Evolutionary conservation across 92 coral and sea anemone species (phyloP), one percentile per base, ranked within the genome.

Genomic region (Chrysogorgia sp.): DNA sequence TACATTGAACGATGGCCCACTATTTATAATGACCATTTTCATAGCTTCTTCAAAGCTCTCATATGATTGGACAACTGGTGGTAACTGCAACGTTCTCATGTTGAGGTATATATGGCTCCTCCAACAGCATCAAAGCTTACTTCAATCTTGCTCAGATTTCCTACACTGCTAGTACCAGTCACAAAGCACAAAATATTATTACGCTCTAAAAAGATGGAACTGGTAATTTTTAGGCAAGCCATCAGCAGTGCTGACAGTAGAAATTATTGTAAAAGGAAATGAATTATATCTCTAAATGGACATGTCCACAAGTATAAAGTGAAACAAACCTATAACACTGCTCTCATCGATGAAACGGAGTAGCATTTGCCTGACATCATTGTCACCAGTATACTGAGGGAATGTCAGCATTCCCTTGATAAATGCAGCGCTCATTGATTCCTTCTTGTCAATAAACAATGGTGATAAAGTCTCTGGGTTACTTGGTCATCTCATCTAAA

Each of bases 31-130:
- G 33, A 32, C 33, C 7, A 26, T 57, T 48, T 33, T 40, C 76
- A 83, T 32, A 26, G 79, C 83, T 52, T 40, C 2, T 45, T 57
- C 66, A 45, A 84, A 76, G 2, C 41, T 19, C 7, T 60, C 87
- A 34, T 84, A 84, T 10, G 43, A 59, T 20, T 23, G 34, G 58
- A 84, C 80, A 3, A 34, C 50, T 29, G 10, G 20, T 35, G 87
- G 87, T 30, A 76, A 74, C 28, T 77, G 79, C 29, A 77, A 34
- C 23, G 80, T 63, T 21, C 64, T 68, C 87, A 84, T 0, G 87
- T 67, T 0, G 83, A 84, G 21, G 83, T 83, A 84, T 76, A 84
- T 15, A 84, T 84, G 23, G 63, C 72, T 65, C 77, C 84, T 7
- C 62, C 87, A 63, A 17, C 67, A 12, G 56, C 81, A 83, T 67